phyloP scores from a whole-genome alignment of 2,888 invertebrate genomes.

The Pollenia griseotomentosa region DNA sequence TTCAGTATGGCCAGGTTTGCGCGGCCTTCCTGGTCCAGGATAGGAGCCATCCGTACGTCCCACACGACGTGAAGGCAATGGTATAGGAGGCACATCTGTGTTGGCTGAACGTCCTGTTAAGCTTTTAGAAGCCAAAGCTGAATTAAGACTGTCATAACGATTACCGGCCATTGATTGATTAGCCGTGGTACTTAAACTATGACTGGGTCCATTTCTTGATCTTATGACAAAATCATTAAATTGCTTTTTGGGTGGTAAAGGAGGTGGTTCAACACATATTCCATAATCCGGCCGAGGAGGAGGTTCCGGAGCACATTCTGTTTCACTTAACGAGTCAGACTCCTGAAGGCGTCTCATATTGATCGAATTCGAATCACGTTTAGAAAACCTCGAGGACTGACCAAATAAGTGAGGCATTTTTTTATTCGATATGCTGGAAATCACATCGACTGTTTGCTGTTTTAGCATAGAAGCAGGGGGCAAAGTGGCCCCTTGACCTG shows the following conservation, averaged over 20 bases:
- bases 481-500: not conserved
- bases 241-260: slow-evolving; percentile 90
- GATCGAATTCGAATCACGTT: slow-evolving; percentile 83
- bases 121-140: slow-evolving; percentile 51
- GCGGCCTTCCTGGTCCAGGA: slow-evolving; percentile 84
- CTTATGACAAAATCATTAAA: slow-evolving; percentile 86
- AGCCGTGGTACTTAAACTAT: slow-evolving; percentile 9
- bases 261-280: slow-evolving; percentile 88
- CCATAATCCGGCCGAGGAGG: slow-evolving; percentile 83
- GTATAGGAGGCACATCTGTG: slow-evolving; percentile 86
- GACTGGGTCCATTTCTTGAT: slow-evolving; percentile 77
- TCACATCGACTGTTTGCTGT: slow-evolving; percentile 84
- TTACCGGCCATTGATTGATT: slow-evolving; percentile 68
- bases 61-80: slow-evolving; percentile 86
- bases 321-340: slow-evolving; percentile 84
- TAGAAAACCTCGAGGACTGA: slow-evolving; percentile 83
- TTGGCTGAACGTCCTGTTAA: slow-evolving; percentile 36
- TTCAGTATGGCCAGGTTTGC: slow-evolving; percentile 86
- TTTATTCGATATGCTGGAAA: slow-evolving; percentile 84
- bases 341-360: slow-evolving; percentile 84
- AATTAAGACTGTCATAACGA: slow-evolving; percentile 82
- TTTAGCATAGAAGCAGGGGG: slow-evolving; percentile 78
- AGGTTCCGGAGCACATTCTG: slow-evolving; percentile 83
- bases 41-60: slow-evolving; percentile 85
- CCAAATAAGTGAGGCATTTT: slow-evolving; percentile 84